phyloP scores from a whole-genome alignment of 2,888 invertebrate species.

The Agrotis puta region DNA sequence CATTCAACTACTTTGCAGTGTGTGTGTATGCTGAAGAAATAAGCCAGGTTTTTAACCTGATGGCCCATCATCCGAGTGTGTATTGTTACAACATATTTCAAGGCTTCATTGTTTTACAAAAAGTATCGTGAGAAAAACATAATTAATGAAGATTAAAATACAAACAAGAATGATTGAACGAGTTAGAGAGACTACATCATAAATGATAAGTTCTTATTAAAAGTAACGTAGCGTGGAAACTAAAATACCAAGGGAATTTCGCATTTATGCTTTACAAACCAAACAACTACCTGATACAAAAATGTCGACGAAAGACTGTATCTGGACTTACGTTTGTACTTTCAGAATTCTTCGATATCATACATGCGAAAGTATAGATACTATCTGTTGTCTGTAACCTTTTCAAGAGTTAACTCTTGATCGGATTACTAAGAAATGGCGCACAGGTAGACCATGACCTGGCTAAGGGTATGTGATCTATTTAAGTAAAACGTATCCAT shows the following conservation, averaged over 20 bases:
- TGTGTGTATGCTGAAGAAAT: background rate
- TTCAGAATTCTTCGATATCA: too few relatives aligned
- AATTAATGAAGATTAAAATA: background rate
- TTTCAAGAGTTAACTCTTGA: background rate
- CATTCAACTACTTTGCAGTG: background rate
- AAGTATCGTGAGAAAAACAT: background rate
- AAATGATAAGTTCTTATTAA: background rate
- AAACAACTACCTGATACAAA: slow-evolving; percentile 1
- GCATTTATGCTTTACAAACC: background rate
- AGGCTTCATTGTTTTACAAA: background rate
- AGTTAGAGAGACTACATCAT: background rate
- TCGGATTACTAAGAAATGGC: background rate
- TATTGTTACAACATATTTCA: background rate
- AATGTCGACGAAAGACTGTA: background rate
- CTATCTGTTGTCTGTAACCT: background rate
- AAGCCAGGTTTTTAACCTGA: background rate
- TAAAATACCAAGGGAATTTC: background rate
- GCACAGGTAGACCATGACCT: background rate
- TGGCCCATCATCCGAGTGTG: background rate
- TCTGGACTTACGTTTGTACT: background rate
- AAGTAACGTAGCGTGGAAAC: background rate
- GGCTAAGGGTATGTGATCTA: background rate
- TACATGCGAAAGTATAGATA: background rate
- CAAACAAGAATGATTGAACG: background rate
- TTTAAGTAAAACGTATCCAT: background rate